phyloP scores from a whole-genome alignment of 2,888 invertebrate genomes.

The Agrochola litura region DNA sequence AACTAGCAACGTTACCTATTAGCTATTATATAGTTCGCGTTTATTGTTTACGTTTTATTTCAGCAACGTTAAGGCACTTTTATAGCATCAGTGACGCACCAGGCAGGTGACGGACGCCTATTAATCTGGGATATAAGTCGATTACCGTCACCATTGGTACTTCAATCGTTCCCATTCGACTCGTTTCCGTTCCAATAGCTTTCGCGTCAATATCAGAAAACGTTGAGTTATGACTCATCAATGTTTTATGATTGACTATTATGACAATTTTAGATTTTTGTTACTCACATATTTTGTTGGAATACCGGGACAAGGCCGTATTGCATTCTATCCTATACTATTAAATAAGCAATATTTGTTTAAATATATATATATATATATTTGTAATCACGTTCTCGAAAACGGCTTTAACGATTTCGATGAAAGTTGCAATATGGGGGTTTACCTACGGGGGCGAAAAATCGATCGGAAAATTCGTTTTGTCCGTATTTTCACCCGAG shows the following conservation, averaged over 20 bases:
- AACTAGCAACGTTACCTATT: neutral
- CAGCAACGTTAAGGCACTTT: conserved; percentile 35
- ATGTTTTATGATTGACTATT: conserved; percentile 51
- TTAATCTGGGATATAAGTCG: conserved; percentile 58
- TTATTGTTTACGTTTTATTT: conserved; percentile 50
- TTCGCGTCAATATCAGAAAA: conserved; percentile 53
- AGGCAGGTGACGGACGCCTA: conserved; percentile 58
- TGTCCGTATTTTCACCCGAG: too few relatives aligned
- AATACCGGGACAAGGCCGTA: conserved; percentile 43
- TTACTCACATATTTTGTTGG: conserved; percentile 29
- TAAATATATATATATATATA: too few relatives aligned
- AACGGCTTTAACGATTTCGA: too few relatives aligned
- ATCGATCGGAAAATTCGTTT: too few relatives aligned
- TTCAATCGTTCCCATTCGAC: conserved; percentile 53
- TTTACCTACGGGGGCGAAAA: too few relatives aligned
- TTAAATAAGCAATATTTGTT: too few relatives aligned
- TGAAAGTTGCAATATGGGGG: too few relatives aligned
- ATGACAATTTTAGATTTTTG: conserved; percentile 44
- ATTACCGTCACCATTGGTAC: conserved; percentile 55
- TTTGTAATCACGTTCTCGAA: too few relatives aligned
- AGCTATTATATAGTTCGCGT: conserved; percentile 5
- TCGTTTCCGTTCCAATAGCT: conserved; percentile 58
- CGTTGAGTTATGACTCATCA: conserved; percentile 54
- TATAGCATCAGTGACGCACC: conserved; percentile 54
- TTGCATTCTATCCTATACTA: neutral